Conservation (phyloP, 2,113 vertebrate species). For the Syrrhaptes paradoxus region DNA sequence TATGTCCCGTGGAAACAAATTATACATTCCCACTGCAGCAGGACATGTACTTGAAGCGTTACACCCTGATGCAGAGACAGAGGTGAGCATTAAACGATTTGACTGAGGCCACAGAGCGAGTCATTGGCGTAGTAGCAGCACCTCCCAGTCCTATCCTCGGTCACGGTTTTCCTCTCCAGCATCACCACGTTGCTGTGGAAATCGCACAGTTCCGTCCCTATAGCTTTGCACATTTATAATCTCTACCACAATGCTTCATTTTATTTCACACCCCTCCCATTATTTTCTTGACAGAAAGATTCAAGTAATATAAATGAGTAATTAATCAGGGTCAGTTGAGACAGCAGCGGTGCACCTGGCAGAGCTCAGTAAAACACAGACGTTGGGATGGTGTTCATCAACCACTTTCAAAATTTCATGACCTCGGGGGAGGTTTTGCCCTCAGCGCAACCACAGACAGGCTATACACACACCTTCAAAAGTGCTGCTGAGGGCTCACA, state of each 20-base stretch:
- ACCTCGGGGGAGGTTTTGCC: not conserved
- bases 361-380: not conserved
- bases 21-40: not conserved
- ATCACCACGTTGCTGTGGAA: not conserved
- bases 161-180: not conserved
- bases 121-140: rapidly evolving
- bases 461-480: not conserved
- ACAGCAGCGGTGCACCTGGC: not conserved
- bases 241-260: not conserved
- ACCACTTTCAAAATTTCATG: not conserved
- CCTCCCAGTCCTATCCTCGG: not conserved
- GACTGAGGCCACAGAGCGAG: not conserved
- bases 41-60: not conserved
- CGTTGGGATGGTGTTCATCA: not conserved
- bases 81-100: not conserved
- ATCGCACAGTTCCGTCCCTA: not conserved
- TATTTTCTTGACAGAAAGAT: not conserved
- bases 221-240: not conserved
- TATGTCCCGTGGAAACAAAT: not conserved
- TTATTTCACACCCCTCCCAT: not conserved
- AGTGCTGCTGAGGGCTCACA: not conserved
- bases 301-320: not conserved
- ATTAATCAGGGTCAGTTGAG: not conserved
- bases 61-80: not conserved
- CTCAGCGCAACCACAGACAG: not conserved